Base-by-base conservation (phyloP, 2,888 invertebrate species). In the Anaspis maculata region DNA sequence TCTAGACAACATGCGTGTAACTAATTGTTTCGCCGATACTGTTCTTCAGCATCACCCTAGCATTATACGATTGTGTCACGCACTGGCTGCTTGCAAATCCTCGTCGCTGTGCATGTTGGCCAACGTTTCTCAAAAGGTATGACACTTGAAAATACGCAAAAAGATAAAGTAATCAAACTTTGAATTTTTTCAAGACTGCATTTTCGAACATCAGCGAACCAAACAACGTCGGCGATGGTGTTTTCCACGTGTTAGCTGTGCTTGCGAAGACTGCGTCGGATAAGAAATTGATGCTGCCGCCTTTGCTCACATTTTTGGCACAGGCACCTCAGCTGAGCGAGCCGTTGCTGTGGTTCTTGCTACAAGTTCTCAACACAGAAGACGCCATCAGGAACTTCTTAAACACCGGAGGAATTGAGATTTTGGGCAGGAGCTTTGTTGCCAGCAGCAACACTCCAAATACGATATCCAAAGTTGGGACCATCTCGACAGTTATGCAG, bases 291-390 rank as follows among this genome's bases (percentile, higher is more conserved):
- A 77, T 91, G 54, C 75, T 92, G 50, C 76, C 79, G 44, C 86
- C 89, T 1, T 71, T 92, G 22, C 74, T 83, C 54, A 74, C 77
- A 42, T 87, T 80, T 62, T 71, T 90, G 11, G 54, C 57, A 2
- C 57, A 59, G 37, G 52, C 58, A 6, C 69, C 72, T 44, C 76
- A 79, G 43, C 66, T 92, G 5, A 91, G 91, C 0, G 89, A 90
- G 62, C 89, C 89, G 2, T 73, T 92, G 59, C 74, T 91, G 30
- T 85, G 86, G 73, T 81, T 90, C 51, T 79, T 89, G 21, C 69
- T 87, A 7, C 78, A 83, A 52, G 78, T 89, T 4, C 66, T 92
- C 27, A 85, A 88, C 56, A 80, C 79, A 24, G 79, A 83, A 28
- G 77, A 79, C 22, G 77, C 86, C 1, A 69, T 91, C 3, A 71